Base-by-base conservation (phyloP, 2,113 vertebrate genomes). In the Ammodytes marinus region DNA sequence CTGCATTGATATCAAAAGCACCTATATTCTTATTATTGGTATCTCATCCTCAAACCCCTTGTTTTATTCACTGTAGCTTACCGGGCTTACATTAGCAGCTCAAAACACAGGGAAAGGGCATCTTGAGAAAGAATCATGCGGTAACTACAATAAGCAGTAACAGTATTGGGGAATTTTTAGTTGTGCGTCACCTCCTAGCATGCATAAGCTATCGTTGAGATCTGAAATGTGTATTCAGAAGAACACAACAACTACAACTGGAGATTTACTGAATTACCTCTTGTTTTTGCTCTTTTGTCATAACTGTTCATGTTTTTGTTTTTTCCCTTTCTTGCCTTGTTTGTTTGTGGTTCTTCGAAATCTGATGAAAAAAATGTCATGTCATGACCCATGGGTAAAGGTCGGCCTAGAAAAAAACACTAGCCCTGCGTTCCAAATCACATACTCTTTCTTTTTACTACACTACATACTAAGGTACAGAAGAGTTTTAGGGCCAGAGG, bases 1-100 rank as follows among this genome's bases (percentile, higher is more conserved):
- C n/a, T 43, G 19, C 47, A 13, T 66, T 17, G 50, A 49, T 67
- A 67, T 49, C 13, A 49, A 66, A 66, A 49, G 43, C 45, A 65
- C 0, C 4, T 8, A 10, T 6, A 10, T 65, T 57, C 13, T 65
- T 13, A 47, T 47, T 9, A 35, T 54, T 45, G 15, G 13, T 42
- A 15, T 60, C n/a, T 46, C 15, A 63, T 6, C 8, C 17, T 8
- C 10, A 11, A 40, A 8, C 35, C 49, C 13, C 10, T 64, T 53
- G 7, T 35, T 40, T 42, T 43, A 45, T 49, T 61, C 15, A 61
- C 15, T 60, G 19, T 5, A 19, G 9, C 9, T 14, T 13, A 46
- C 4, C 5, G 27, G 14, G 47, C 49, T 53, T 15, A 19, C 45
- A 43, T n/a, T 35, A 12, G 49, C 63, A 47, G 5, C 12, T 9